Base-by-base conservation (phyloP, 2,888 invertebrate species). In the Dryomyza anilis region DNA sequence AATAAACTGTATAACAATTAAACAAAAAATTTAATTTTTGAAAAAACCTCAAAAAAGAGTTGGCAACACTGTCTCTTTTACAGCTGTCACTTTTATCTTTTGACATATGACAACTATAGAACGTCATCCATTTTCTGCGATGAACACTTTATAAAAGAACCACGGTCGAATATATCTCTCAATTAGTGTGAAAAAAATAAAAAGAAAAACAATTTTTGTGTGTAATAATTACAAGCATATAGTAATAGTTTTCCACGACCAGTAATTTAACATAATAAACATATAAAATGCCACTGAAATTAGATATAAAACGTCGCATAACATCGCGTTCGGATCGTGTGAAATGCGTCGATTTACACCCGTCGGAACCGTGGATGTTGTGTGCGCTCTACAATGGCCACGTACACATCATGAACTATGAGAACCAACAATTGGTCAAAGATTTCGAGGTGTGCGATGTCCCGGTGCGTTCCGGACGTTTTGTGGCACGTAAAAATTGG, bases 351-450 rank as follows among this genome's bases (percentile, higher is more conserved):
- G 99, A 99, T 84, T 88, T 99, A 72, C 99, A 99, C 84, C 98
- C 98, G 1, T 88, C 92, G 45, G 99, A 99, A 82, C 97, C 98
- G 72, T 99, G 99, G 99, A 94, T 99, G 89, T 87, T 99, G 60
- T 98, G 96, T 76, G 95, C 97, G 43, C 86, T 99, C 33, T 99
- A 99, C 87, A 98, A 96, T 85, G 99, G 99, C 74, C 95, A 98
- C 85, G 96, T 98, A 75, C 98, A 99, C 87, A 94, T 99, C 78
- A 99, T 98, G 98, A 98, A 99, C 83, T 93, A 95, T 85, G 98
- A 99, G 82, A 94, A 93, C 68, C 98, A 98, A 83, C 89, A 91
- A 75, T 87, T 94, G 73, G 93, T 94, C 12, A 92, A 92, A 81
- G 91, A 93, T 73, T 94, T 95, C 77, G 95, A 95, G 86, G 95